phyloP scores from a whole-genome alignment of 2,113 vertebrate species.

The Cariama cristata region DNA sequence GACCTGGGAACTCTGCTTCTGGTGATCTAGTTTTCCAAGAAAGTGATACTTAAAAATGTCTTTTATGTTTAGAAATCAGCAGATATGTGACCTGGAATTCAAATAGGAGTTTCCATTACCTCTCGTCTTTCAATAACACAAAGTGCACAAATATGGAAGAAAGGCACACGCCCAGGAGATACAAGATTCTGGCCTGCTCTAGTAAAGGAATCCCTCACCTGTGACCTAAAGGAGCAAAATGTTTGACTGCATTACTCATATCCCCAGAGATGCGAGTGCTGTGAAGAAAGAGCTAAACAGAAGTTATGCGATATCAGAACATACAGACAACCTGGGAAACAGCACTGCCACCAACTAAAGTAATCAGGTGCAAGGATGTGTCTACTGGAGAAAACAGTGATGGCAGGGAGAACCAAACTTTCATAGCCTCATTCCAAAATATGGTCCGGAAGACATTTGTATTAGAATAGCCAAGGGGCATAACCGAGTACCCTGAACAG shows the following conservation, averaged over 20 bases:
- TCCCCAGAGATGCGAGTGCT: neutral
- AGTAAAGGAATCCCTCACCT: neutral
- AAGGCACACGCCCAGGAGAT: neutral
- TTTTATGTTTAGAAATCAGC: neutral
- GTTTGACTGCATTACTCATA: neutral
- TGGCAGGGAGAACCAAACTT: neutral
- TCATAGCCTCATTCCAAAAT: neutral
- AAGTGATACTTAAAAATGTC: neutral
- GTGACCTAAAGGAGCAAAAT: neutral
- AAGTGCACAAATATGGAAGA: neutral
- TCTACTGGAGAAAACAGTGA: neutral
- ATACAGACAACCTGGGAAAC: neutral
- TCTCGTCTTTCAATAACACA: neutral
- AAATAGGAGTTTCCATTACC: neutral
- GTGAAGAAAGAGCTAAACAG: neutral
- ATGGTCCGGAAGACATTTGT: neutral
- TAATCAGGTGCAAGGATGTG: neutral
- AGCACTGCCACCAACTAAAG: neutral
- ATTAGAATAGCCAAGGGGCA: neutral
- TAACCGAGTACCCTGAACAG: neutral
- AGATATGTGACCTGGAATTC: neutral
- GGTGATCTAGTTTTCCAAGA: neutral
- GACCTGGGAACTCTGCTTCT: neutral
- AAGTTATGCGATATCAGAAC: neutral
- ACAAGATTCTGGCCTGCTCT: neutral